phyloP scores from a whole-genome alignment of 53 echinoderm and acorn worm genomes.

The Holothuria scabra region DNA sequence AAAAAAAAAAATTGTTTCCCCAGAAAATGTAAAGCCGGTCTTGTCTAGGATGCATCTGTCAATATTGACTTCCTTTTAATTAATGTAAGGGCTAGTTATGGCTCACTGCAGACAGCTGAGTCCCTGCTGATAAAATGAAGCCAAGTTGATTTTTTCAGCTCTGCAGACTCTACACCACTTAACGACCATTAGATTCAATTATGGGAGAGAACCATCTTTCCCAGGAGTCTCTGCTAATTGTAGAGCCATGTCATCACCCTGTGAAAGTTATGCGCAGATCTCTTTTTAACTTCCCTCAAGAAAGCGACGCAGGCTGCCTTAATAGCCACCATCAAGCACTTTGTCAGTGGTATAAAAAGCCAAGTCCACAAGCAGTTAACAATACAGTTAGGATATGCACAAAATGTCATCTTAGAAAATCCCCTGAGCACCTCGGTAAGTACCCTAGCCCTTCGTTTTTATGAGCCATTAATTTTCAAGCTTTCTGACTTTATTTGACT shows the following conservation, averaged over 20 bases:
- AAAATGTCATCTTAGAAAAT: conserved; percentile 9
- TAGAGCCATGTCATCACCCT: conserved; percentile 10
- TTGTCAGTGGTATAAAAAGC: conserved; percentile 30
- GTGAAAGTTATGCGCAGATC: conserved; percentile 25
- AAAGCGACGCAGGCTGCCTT: conserved; percentile 18
- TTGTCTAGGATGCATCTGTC: background rate
- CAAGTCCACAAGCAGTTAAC: conserved; percentile 25
- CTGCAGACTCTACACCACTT: background rate
- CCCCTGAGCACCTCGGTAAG: conserved; percentile 31
- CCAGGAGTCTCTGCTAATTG: conserved; percentile 29
- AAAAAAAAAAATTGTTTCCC: background rate
- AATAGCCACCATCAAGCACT: conserved; percentile 36
- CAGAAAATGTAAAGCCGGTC: background rate
- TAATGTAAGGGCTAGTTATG: conserved; percentile 21
- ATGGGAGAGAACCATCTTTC: conserved; percentile 27
- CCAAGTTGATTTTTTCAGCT: too few relatives aligned
- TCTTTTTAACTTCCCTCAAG: conserved; percentile 21
- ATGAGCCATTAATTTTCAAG: conserved; percentile 41
- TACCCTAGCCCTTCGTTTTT: conserved; percentile 31
- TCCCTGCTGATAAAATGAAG: background rate
- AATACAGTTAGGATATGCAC: conserved; percentile 16
- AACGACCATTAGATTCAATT: conserved; percentile 35
- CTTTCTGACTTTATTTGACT: conserved; percentile 41
- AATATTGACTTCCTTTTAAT: background rate
- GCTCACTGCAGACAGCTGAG: conserved; percentile 24